phyloP scores from a whole-genome alignment of 2,888 invertebrate genomes.

The Megalurothrips usitatus region DNA sequence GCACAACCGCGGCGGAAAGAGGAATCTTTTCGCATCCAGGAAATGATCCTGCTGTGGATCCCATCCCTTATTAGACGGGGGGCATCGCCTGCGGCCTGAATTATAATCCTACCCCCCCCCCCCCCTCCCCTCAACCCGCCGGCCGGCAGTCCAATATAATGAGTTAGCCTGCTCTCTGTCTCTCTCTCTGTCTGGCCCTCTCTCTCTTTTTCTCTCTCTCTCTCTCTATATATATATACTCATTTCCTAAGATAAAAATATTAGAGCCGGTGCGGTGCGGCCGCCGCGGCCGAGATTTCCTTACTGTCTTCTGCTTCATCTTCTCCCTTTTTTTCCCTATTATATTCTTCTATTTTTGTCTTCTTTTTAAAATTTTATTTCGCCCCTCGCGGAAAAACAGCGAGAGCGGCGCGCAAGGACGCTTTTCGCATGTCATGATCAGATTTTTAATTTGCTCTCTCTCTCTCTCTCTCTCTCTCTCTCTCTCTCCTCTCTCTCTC shows the following conservation, averaged over 20 bases:
- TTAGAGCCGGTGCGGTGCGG: background rate
- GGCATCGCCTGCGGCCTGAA: background rate
- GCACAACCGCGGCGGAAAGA: background rate
- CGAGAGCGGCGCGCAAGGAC: background rate
- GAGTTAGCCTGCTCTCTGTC: background rate
- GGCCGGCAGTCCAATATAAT: background rate
- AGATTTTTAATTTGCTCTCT: slow-evolving; percentile 25
- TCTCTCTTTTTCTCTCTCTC: too few relatives aligned
- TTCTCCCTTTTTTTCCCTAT: background rate
- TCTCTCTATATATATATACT: background rate
- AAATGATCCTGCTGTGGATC: background rate
- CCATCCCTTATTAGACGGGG: background rate
- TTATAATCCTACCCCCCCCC: background rate
- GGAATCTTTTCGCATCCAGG: background rate
- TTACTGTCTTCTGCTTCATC: background rate
- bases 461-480: background rate
- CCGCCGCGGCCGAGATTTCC: background rate
- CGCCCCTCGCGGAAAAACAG: background rate
- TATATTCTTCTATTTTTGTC: too few relatives aligned
- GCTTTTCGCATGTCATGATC: slow-evolving; percentile 15
- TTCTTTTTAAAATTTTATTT: too few relatives aligned
- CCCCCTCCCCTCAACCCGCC: background rate
- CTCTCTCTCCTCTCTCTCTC: background rate
- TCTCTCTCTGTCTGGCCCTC: too few relatives aligned
- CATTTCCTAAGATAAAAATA: background rate